Evolutionary conservation across 2,113 vertebrate genomes (phyloP).

Genomic region (Hippolais icterina): DNA sequence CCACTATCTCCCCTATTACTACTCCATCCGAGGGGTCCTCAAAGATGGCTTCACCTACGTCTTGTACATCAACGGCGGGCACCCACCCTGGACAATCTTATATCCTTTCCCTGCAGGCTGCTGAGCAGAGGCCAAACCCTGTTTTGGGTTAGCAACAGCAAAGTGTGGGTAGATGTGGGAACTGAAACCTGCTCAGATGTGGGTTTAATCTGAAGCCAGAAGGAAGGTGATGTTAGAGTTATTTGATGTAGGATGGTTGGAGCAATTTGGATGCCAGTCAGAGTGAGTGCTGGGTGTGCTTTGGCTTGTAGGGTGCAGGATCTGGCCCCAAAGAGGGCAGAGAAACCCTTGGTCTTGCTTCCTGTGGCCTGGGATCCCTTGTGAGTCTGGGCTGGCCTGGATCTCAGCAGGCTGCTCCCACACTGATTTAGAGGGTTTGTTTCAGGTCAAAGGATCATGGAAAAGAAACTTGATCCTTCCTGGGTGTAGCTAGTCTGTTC

Average conservation of each 20-base stretch:
- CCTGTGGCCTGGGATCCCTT: background rate
- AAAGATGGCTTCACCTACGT: constrained; percentile 98
- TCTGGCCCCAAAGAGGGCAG: background rate
- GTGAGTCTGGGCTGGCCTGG: background rate
- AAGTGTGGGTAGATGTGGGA: background rate
- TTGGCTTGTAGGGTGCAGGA: background rate
- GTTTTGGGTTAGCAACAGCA: background rate
- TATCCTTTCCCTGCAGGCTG: constrained; percentile 83
- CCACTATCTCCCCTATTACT: constrained; percentile 98
- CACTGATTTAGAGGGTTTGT: background rate
- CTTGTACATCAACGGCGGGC: constrained; percentile 95
- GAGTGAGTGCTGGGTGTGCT: rapidly evolving
- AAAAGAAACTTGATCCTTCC: background rate
- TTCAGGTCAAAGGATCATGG: background rate
- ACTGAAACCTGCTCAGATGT: background rate
- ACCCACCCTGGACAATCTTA: constrained; percentile 98
- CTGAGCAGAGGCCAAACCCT: too few species aligned
- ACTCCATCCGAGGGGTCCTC: constrained; percentile 96
- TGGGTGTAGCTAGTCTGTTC: background rate
- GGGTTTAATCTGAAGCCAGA: background rate
- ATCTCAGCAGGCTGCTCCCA: background rate
- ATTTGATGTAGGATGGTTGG: background rate
- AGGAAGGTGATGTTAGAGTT: background rate
- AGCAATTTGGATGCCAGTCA: background rate
- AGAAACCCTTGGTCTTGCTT: background rate